Conservation (phyloP, 2,888 invertebrate genomes). For the Rhopalosiphum nymphaeae region DNA sequence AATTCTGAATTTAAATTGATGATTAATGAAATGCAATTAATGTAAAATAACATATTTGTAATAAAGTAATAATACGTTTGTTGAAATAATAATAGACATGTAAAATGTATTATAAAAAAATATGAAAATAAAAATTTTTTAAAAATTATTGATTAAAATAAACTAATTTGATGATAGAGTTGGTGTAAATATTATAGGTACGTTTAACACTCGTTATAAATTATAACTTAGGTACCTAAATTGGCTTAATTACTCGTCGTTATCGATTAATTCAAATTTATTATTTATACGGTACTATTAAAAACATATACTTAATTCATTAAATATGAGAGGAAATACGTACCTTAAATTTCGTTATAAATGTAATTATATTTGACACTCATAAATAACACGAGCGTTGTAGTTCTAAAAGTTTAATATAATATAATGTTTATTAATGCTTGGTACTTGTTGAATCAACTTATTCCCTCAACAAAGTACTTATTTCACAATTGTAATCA, state of each 20-base stretch:
- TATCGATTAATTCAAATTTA: neutral
- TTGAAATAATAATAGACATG: neutral
- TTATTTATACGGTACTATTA: neutral
- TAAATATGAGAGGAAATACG: neutral
- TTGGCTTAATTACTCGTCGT: neutral
- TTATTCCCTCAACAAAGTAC: neutral
- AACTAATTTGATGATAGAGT: neutral
- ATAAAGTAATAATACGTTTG: neutral
- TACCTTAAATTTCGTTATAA: neutral
- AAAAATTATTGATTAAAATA: neutral
- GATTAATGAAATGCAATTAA: neutral
- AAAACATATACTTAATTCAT: neutral
- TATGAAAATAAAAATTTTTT: neutral
- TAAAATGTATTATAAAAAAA: neutral
- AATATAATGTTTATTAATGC: neutral
- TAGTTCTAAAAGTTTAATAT: neutral
- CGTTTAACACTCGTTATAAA: neutral
- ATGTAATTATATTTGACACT: neutral
- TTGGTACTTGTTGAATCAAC: constrained; percentile 4
- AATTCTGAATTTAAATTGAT: neutral
- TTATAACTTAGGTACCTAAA: neutral
- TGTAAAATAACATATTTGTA: neutral
- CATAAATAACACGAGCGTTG: neutral
- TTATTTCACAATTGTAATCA: neutral
- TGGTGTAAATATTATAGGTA: neutral